Percentiles rank a stretch among this genome's conserved stretches.
These are phyloP conservation scores for Pemphredon lugubris DNA, from an alignment of 2,888 invertebrate genomes.

Conservation along the genomic window DNA sequence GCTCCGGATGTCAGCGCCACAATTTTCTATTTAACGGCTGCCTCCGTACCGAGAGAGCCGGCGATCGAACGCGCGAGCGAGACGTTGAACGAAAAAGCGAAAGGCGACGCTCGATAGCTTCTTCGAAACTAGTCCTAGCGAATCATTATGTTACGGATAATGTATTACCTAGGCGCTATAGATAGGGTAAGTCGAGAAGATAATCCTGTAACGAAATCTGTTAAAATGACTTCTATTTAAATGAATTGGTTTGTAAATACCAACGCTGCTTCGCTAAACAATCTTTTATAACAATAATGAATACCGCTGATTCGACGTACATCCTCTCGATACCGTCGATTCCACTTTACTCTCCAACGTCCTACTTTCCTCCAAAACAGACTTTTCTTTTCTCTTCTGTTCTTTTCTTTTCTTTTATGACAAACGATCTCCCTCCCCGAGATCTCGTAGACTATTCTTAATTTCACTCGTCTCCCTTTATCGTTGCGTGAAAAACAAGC, in stretches of 20 bases:
- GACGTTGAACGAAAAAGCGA: too few relatives aligned
- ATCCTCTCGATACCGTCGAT: too few relatives aligned
- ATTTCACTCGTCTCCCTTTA: too few relatives aligned
- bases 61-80: slow-evolving; percentile 8
- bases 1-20: slow-evolving; percentile 14
- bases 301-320: too few relatives aligned
- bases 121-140: slow-evolving; percentile 65
- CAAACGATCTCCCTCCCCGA: too few relatives aligned
- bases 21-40: background rate
- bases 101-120: too few relatives aligned
- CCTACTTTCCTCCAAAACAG: too few relatives aligned
- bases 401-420: too few relatives aligned
- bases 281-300: background rate
- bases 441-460: too few relatives aligned
- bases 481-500: too few relatives aligned
- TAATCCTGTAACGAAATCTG: slow-evolving; percentile 54
- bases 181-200: slow-evolving; percentile 36
- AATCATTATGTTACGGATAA: slow-evolving; percentile 49
- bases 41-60: background rate
- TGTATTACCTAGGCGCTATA: slow-evolving; percentile 44
- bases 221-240: slow-evolving; percentile 73
- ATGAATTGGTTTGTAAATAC: slow-evolving; percentile 74
- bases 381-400: too few relatives aligned
- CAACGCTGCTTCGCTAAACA: slow-evolving; percentile 28
- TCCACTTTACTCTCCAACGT: too few relatives aligned